Base-by-base conservation (phyloP, 2,888 invertebrate species). In the Apoda limacodes region DNA sequence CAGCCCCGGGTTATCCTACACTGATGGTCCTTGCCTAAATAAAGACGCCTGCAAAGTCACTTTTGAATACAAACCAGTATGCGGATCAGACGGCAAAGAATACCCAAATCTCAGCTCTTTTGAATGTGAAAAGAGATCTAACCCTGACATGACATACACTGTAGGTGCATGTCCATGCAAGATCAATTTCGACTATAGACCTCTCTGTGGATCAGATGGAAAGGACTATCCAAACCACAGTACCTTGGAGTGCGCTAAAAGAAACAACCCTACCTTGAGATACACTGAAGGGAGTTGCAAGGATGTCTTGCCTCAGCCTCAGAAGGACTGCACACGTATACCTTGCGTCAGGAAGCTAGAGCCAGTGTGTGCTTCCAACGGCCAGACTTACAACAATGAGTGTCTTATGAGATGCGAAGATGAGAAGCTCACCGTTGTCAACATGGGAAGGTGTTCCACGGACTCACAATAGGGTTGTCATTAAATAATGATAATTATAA, bases 361-460 rank as follows among this genome's bases (percentile, higher is more conserved):
- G 6, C 80, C 83, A 23, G 84, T 89, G 5, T 90, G 89, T 58
- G 89, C 87, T 24, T 82, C 85, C 25, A 87, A 90, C 60, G 85
- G 85, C 9, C 70, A 82, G 33, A 88, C 87, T 1, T 90, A 90
- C 63, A 68, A 70, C 40, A 88, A 84, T 60, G 15, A 35, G 45
- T 90, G 90, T 62, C 80, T 83, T 43, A 60, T 89, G 31, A 67
- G 82, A 40, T 81, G 85, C 32, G 82, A 46, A 9, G 47, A 50
- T n/a, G n/a, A n/a, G n/a, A n/a, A n/a, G n/a, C n/a, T n/a, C n/a
- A n/a, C n/a, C n/a, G n/a, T n/a, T n/a, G n/a, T n/a, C n/a, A n/a
- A n/a, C n/a, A n/a, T n/a, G n/a, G n/a, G n/a, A n/a, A n/a, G n/a
- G n/a, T n/a, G n/a, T n/a, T n/a, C n/a, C n/a, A n/a, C n/a, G n/a